phyloP scores from a whole-genome alignment of 2,797 vertebrate genomes.

The Pipistrellus nathusii region DNA sequence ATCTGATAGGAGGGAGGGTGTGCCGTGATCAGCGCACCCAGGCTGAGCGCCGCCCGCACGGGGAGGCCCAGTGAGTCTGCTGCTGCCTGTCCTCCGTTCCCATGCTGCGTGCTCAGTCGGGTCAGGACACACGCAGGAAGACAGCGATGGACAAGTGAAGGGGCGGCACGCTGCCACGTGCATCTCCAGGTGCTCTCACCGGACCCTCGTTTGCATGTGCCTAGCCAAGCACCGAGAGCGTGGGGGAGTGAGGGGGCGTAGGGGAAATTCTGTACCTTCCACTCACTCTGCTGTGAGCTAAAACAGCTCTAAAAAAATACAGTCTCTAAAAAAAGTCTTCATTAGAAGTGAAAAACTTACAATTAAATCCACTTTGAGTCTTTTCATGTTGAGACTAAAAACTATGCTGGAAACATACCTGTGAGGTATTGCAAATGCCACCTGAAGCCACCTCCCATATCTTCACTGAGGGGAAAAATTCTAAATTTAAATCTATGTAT shows the following conservation, averaged over 20 bases:
- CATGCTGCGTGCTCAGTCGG: background rate
- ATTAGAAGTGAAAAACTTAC: background rate
- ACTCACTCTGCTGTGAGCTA: background rate
- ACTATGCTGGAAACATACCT: background rate
- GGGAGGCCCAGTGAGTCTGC: background rate
- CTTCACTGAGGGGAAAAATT: background rate
- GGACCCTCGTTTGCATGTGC: background rate
- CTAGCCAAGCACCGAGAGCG: background rate
- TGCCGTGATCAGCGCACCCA: rapidly evolving
- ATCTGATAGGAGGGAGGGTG: background rate
- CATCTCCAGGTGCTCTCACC: background rate
- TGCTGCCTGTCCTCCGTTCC: background rate
- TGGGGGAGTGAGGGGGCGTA: background rate
- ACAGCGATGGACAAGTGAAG: background rate
- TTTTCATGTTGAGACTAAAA: background rate
- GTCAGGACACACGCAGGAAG: background rate
- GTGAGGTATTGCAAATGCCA: background rate
- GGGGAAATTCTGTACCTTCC: background rate
- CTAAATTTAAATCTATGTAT: background rate
- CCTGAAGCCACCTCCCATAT: background rate
- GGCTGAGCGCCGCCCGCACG: rapidly evolving
- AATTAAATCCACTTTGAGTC: background rate
- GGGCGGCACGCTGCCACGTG: background rate
- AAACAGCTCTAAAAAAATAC: background rate
- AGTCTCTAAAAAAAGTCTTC: background rate